phyloP scores from a whole-genome alignment of 2,113 vertebrate genomes.

The Stigmatopora argus region DNA sequence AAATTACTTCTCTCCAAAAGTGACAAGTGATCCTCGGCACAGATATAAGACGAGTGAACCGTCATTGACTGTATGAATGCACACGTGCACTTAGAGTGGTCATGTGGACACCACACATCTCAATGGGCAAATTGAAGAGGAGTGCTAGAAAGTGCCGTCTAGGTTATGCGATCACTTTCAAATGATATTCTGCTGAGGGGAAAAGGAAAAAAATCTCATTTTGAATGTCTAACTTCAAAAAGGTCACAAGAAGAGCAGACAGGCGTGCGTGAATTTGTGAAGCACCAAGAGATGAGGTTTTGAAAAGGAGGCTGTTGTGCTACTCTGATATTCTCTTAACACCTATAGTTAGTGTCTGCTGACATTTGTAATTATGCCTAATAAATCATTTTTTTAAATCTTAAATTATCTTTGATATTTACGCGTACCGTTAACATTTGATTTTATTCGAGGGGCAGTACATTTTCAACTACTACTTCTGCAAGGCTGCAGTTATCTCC shows the following conservation, averaged over 20 bases:
- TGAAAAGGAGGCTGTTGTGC: constrained; percentile 16
- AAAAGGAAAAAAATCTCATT: constrained; percentile 67
- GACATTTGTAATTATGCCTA: constrained; percentile 11
- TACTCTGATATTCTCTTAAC: constrained; percentile 42
- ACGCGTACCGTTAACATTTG: no score
- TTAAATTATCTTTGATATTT: no score
- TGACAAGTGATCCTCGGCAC: not conserved
- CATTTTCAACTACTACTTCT: no score
- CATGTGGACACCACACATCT: constrained; percentile 19
- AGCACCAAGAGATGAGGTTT: constrained; percentile 45
- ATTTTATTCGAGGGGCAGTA: no score
- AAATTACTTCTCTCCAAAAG: no score
- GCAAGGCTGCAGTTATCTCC: no score
- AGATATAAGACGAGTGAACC: not conserved
- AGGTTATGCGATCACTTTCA: constrained; percentile 37
- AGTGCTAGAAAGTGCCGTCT: constrained; percentile 31
- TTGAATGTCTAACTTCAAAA: constrained; percentile 70
- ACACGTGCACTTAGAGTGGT: not conserved
- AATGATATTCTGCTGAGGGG: constrained; percentile 61
- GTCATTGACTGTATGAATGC: not conserved
- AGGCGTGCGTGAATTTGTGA: constrained; percentile 48
- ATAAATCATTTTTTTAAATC: no score
- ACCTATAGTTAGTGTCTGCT: constrained; percentile 25
- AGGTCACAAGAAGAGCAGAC: constrained; percentile 64
- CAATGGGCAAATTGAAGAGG: constrained; percentile 38